A percentile compares a stretch with the other conserved stretches of the same genome.
Evolutionary conservation across 2,797 vertebrate genomes (phyloP).

Genomic region (Tauraco hartlaubi): DNA sequence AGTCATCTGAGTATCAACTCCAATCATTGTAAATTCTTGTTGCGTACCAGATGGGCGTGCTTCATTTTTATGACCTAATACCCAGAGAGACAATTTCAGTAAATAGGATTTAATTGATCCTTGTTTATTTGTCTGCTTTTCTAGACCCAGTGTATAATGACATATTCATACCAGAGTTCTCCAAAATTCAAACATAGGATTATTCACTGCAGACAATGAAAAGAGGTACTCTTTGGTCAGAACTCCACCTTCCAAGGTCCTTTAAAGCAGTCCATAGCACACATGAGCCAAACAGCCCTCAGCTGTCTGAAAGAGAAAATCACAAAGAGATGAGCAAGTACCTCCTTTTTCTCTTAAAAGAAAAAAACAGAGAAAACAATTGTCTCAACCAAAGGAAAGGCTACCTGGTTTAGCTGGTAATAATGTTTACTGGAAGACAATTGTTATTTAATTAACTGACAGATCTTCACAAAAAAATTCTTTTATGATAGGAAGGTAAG

Average conservation of each 20-base stretch:
- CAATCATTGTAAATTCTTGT: not conserved
- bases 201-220: not conserved
- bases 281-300: not conserved
- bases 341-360: not conserved
- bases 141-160: not conserved
- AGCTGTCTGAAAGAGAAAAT: not conserved
- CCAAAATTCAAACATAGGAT: not conserved
- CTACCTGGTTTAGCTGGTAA: not conserved
- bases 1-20: not conserved
- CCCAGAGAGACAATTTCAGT: not conserved
- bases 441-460: not conserved
- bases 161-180: not conserved
- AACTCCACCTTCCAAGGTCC: not conserved
- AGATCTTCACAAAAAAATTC: not conserved
- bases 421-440: not conserved
- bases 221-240: not conserved
- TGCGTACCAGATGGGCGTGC: not conserved
- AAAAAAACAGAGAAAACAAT: not conserved
- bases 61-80: not conserved
- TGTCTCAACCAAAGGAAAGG: not conserved
- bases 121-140: constrained; percentile 1
- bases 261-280: not conserved
- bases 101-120: not conserved
- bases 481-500: not conserved
- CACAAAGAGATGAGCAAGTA: not conserved